These are phyloP conservation scores for Magallana gigas DNA, from an alignment of 1,140 invertebrate species.

Conservation along the genomic window DNA sequence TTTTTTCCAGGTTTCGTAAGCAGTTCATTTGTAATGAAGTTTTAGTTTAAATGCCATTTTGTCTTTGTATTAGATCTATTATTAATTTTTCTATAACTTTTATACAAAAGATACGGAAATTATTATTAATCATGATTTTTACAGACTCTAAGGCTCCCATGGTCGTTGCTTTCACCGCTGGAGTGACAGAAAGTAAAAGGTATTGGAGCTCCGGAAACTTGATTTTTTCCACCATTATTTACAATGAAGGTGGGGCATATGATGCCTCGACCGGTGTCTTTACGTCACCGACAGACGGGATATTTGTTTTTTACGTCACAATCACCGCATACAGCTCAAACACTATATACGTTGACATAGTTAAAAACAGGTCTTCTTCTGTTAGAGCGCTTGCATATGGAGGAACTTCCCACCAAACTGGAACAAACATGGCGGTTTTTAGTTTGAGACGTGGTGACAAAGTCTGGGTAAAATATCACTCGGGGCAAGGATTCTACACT, in stretches of 20 bases:
- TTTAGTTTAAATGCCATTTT: no score
- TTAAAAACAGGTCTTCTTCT: neutral
- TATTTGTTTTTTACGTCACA: conserved; percentile 25
- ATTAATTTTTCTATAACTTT: no score
- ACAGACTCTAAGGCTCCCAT: no score
- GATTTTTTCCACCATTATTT: neutral
- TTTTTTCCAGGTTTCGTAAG: neutral
- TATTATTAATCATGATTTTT: no score
- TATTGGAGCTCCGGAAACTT: conserved; percentile 8
- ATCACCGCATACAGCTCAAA: neutral
- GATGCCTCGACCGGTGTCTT: neutral
- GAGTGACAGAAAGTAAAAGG: neutral
- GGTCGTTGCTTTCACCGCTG: neutral
- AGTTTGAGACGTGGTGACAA: neutral
- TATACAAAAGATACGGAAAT: no score
- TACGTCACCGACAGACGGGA: neutral
- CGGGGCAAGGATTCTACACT: neutral
- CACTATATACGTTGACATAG: neutral
- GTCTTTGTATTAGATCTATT: no score
- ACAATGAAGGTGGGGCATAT: neutral
- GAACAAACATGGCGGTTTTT: conserved; percentile 27
- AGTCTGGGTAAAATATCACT: neutral
- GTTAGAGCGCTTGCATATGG: neutral
- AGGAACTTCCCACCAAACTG: neutral
- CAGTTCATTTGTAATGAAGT: neutral